phyloP scores from a whole-genome alignment of 2,113 vertebrate species.

The Mobula hypostoma region DNA sequence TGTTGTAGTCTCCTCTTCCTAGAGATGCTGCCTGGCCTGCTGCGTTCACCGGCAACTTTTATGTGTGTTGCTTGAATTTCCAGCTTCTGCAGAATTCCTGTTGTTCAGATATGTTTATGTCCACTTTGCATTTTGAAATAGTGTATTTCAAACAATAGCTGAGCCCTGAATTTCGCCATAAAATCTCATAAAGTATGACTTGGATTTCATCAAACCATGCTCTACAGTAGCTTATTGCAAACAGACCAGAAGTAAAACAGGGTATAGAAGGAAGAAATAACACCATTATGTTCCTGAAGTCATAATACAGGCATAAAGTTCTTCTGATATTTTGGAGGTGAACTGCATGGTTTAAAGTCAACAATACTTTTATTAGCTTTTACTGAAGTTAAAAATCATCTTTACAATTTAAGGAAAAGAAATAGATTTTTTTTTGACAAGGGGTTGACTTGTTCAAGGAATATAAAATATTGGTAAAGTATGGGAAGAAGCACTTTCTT shows the following conservation, averaged over 20 bases:
- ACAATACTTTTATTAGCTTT: background rate
- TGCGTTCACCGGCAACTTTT: no score
- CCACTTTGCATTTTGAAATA: background rate
- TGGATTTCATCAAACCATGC: background rate
- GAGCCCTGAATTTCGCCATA: background rate
- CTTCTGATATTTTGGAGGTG: background rate
- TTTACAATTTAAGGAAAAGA: background rate
- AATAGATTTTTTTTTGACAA: background rate
- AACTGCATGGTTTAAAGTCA: background rate
- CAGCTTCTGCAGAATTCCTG: no score
- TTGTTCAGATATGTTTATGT: background rate
- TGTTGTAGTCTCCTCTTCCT: no score
- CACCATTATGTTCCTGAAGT: no score
- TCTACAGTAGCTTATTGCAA: background rate
- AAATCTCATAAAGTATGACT: background rate
- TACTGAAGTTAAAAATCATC: background rate
- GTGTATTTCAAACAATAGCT: background rate
- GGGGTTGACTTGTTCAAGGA: background rate
- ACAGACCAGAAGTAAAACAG: background rate
- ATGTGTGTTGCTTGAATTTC: no score
- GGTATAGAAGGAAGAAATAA: background rate
- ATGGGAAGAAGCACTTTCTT: background rate
- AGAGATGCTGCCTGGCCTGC: no score
- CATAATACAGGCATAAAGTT: background rate
- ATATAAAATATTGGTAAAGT: background rate